A percentile compares a stretch with the other conserved stretches of the same genome.
Evolutionary conservation across 2,797 vertebrate species (phyloP).

Genomic region (Hydrolagus colliei): DNA sequence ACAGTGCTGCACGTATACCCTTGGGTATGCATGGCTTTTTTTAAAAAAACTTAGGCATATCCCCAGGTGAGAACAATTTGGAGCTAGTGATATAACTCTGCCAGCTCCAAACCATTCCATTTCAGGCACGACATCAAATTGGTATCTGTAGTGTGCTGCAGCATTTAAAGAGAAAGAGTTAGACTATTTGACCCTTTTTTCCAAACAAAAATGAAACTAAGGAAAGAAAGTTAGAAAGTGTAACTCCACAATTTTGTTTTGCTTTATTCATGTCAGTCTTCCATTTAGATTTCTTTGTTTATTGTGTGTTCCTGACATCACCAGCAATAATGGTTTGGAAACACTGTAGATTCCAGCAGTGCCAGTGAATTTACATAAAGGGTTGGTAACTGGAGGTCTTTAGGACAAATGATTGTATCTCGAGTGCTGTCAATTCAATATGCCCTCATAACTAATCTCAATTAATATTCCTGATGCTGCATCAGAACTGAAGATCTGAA

Average conservation of each 20-base stretch:
- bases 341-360: background rate
- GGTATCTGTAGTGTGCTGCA: constrained; percentile 8
- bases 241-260: too few relatives aligned
- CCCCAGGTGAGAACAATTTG: too few relatives aligned
- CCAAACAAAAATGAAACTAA: too few relatives aligned
- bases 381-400: background rate
- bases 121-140: too few relatives aligned
- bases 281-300: background rate
- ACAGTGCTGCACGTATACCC: too few relatives aligned
- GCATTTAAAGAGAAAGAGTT: constrained; percentile 30
- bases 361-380: background rate
- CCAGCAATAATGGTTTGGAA: background rate
- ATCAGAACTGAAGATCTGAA: background rate
- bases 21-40: too few relatives aligned
- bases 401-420: background rate
- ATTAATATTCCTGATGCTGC: background rate
- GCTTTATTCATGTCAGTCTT: too few relatives aligned
- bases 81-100: too few relatives aligned
- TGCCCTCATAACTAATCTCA: background rate
- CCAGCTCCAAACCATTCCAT: too few relatives aligned
- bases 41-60: too few relatives aligned
- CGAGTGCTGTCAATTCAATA: background rate
- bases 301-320: background rate
- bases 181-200: too few relatives aligned
- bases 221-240: too few relatives aligned